These are phyloP conservation scores for Sesamia nonagrioides DNA, from an alignment of 1,140 invertebrate species.

Conservation along the genomic window DNA sequence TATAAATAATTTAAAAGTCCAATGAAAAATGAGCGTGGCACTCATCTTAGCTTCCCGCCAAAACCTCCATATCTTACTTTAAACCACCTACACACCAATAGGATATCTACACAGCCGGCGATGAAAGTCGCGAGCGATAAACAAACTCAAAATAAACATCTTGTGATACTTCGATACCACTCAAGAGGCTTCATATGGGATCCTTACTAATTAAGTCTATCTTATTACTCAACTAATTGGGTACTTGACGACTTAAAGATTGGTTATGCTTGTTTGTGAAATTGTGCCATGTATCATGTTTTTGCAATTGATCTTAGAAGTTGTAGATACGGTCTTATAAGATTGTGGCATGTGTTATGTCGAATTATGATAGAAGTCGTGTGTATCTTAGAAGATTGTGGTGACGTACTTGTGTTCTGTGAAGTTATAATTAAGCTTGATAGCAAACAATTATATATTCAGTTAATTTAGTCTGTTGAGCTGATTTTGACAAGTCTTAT, in stretches of 20 bases:
- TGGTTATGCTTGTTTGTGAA: background rate
- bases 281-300: background rate
- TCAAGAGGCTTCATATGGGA: background rate
- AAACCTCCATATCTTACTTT: too few relatives aligned
- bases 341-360: background rate
- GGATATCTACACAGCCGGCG: background rate
- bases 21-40: too few relatives aligned
- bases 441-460: background rate
- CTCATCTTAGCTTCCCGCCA: too few relatives aligned
- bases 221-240: conserved; percentile 9
- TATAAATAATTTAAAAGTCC: too few relatives aligned
- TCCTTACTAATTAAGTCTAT: conserved; percentile 27
- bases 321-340: background rate
- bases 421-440: background rate
- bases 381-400: background rate
- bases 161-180: background rate
- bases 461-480: background rate
- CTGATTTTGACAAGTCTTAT: too few relatives aligned
- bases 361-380: background rate
- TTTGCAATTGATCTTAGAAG: background rate
- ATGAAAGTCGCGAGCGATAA: background rate
- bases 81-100: background rate
- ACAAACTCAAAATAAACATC: conserved; percentile 3
- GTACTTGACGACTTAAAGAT: conserved; percentile 1
- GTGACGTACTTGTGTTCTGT: too few relatives aligned